Evolutionary conservation across 2,113 vertebrate genomes (phyloP).

Genomic region (Osmerus mordax): DNA sequence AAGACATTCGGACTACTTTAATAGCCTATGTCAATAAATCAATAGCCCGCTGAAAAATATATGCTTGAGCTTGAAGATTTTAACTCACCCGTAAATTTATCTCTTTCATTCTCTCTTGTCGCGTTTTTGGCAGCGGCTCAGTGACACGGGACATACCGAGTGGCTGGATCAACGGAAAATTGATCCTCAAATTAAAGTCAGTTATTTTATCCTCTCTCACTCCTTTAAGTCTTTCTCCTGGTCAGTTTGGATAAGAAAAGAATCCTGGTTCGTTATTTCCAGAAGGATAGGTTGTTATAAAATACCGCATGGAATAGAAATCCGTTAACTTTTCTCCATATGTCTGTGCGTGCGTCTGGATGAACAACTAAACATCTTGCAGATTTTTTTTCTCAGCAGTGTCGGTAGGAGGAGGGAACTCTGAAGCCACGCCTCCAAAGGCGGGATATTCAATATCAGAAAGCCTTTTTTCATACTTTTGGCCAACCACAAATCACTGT

Average conservation of each 20-base stretch:
- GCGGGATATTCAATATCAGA: not conserved
- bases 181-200: slow-evolving; percentile 24
- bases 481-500: slow-evolving; percentile 46
- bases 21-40: too few relatives aligned
- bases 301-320: slow-evolving; percentile 10
- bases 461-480: slow-evolving; percentile 31
- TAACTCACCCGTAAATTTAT: slow-evolving; percentile 70
- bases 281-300: not conserved
- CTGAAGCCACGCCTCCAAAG: slow-evolving; percentile 24
- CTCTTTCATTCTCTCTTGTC: slow-evolving; percentile 74
- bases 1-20: too few relatives aligned
- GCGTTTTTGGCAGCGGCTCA: slow-evolving; percentile 54
- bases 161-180: slow-evolving; percentile 23
- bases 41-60: not conserved
- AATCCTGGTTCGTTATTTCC: slow-evolving; percentile 12
- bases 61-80: not conserved
- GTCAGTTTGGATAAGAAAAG: not conserved
- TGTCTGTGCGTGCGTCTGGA: slow-evolving; percentile 3
- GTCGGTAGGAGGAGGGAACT: slow-evolving; percentile 2
- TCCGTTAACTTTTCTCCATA: slow-evolving; percentile 42
- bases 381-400: slow-evolving; percentile 42
- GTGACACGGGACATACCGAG: slow-evolving; percentile 57
- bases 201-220: not conserved
- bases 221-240: not conserved
- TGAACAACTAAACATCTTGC: slow-evolving; percentile 10